Evolutionary conservation across 2,888 invertebrate species (phyloP).

Genomic region (Rotaria magnacalcarata): DNA sequence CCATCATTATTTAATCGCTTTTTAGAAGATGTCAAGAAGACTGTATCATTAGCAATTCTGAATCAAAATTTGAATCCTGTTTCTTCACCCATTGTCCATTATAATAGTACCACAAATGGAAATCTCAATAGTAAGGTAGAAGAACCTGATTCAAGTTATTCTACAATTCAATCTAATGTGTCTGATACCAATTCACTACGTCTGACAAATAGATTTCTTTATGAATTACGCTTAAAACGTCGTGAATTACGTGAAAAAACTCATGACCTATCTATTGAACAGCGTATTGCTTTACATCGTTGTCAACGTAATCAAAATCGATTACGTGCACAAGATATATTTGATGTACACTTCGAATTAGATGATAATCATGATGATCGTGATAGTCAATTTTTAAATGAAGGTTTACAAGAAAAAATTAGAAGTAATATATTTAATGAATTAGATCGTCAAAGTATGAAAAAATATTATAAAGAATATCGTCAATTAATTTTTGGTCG

Average conservation of each 20-base stretch:
- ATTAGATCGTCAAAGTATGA: not conserved
- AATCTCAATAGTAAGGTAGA: not conserved
- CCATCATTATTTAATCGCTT: not conserved
- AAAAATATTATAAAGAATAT: not conserved
- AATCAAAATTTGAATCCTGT: not conserved
- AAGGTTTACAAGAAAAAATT: constrained; percentile 11
- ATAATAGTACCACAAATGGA: not conserved
- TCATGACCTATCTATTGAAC: not conserved
- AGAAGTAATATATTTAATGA: not conserved
- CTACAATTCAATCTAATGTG: not conserved
- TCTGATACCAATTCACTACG: not conserved
- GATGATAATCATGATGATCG: not conserved
- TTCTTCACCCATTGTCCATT: not conserved
- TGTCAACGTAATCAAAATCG: not conserved
- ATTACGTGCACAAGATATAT: constrained; percentile 33
- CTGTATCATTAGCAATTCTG: not conserved
- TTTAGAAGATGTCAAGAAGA: not conserved
- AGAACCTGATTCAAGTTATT: not conserved
- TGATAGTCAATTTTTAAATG: not conserved
- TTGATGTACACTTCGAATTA: constrained; percentile 7
- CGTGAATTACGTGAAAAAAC: not conserved
- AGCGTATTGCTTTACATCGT: not conserved
- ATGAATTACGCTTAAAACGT: not conserved
- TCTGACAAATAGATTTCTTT: not conserved
- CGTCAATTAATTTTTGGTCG: not conserved